Percentiles rank a stretch among this genome's conserved stretches.
Conservation (phyloP, 2,113 vertebrate genomes). For the Probosciger aterrimus region DNA sequence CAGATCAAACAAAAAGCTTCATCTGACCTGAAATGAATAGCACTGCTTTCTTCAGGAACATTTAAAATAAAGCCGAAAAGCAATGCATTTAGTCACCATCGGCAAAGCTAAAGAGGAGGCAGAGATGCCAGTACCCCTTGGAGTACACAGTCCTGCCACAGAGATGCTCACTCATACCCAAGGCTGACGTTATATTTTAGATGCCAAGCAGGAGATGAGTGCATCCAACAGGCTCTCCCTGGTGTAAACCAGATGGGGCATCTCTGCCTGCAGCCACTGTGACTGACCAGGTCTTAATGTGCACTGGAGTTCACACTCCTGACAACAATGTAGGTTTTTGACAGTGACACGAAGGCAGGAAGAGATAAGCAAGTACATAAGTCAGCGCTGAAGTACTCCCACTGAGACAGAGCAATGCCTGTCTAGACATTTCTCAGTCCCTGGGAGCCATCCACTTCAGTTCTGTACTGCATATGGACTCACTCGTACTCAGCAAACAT, state of each 20-base stretch:
- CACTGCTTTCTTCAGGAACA: not conserved
- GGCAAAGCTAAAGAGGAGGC: not conserved
- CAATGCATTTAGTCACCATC: accelerated
- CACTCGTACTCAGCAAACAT: not conserved
- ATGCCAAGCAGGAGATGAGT: not conserved
- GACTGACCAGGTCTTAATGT: not conserved
- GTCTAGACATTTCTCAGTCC: not conserved
- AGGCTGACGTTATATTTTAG: not conserved
- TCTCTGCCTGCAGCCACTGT: not conserved
- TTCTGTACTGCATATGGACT: accelerated
- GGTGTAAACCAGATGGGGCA: not conserved
- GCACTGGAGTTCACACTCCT: not conserved
- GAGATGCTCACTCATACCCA: not conserved
- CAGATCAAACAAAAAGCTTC: not conserved
- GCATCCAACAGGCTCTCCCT: not conserved
- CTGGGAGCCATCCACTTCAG: not conserved
- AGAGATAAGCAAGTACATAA: not conserved
- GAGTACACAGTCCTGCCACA: not conserved
- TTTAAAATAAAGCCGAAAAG: not conserved
- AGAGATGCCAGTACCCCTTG: not conserved
- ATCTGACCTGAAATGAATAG: not conserved
- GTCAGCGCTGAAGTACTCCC: not conserved
- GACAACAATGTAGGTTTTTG: not conserved
- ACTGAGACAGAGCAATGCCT: not conserved
- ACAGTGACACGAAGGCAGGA: not conserved